Conservation (phyloP, 2,888 invertebrate genomes). For the Kuschelorhynchus macadamiae region DNA sequence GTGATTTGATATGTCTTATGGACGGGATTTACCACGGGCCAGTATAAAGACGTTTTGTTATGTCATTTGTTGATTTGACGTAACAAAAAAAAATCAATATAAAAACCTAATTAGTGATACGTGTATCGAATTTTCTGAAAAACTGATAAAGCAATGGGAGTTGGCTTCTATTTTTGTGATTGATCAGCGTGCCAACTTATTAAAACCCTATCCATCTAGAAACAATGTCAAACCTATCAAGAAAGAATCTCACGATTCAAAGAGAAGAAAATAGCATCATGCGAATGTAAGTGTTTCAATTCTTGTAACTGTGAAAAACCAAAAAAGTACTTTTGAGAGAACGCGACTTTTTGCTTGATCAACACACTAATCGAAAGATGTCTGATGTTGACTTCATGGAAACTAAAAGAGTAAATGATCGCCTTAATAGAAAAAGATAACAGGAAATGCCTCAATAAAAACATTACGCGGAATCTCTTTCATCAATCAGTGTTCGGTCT, state of each 20-base stretch:
- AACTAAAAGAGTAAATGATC: conserved; percentile 3
- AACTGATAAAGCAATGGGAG: neutral
- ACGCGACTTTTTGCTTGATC: neutral
- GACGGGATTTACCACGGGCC: no score
- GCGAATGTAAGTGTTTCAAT: conserved; percentile 5
- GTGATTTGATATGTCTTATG: no score
- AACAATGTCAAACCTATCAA: neutral
- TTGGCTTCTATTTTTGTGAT: conserved; percentile 1
- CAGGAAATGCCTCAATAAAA: neutral
- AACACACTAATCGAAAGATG: conserved; percentile 7
- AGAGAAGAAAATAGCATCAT: conserved; percentile 1
- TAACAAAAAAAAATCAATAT: neutral
- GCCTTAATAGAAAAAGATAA: neutral
- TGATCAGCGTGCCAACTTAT: neutral
- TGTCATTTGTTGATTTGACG: no score
- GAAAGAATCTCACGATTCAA: conserved; percentile 9
- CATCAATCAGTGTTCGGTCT: neutral
- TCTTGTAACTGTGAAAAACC: conserved; percentile 5
- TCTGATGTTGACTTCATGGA: conserved; percentile 1
- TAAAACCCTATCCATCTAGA: conserved; percentile 4
- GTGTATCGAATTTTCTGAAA: neutral
- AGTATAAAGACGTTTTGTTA: no score
- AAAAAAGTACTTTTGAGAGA: conserved; percentile 4
- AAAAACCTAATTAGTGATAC: conserved; percentile 1
- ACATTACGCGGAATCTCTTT: conserved; percentile 6